Conservation (phyloP, 2,113 vertebrate genomes). For the Peromyscus leucopus region DNA sequence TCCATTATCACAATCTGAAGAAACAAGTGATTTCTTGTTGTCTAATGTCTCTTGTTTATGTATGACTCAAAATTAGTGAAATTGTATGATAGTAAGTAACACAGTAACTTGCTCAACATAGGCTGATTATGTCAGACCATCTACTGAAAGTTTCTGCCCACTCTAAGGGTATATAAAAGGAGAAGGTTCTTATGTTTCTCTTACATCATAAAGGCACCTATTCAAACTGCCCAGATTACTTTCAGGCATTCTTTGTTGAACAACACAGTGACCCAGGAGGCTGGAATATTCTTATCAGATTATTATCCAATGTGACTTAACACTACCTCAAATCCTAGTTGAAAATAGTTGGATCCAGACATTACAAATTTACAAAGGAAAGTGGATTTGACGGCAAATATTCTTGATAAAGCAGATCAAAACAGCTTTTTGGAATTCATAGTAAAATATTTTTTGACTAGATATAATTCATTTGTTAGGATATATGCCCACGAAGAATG, state of each 20-base stretch:
- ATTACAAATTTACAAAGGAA: slow-evolving; percentile 39
- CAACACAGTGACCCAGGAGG: background rate
- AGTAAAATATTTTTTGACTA: slow-evolving; percentile 42
- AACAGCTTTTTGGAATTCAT: background rate
- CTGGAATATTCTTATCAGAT: background rate
- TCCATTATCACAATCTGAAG: background rate
- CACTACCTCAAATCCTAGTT: background rate
- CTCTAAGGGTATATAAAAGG: background rate
- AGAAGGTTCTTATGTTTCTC: background rate
- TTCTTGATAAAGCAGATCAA: slow-evolving; percentile 14
- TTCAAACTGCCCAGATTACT: background rate
- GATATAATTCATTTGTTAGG: background rate
- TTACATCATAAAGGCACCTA: background rate
- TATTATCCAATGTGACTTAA: background rate
- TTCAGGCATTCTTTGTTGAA: background rate
- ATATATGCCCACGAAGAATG: background rate
- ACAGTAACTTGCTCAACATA: background rate
- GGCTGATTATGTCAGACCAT: background rate
- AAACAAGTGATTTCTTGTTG: background rate
- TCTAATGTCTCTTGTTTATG: background rate
- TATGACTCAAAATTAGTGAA: background rate
- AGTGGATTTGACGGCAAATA: background rate
- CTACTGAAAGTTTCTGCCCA: background rate
- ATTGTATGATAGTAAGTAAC: background rate
- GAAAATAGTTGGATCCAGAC: background rate